phyloP scores from a whole-genome alignment of 2,113 vertebrate species.

The Lucifuga dentata region DNA sequence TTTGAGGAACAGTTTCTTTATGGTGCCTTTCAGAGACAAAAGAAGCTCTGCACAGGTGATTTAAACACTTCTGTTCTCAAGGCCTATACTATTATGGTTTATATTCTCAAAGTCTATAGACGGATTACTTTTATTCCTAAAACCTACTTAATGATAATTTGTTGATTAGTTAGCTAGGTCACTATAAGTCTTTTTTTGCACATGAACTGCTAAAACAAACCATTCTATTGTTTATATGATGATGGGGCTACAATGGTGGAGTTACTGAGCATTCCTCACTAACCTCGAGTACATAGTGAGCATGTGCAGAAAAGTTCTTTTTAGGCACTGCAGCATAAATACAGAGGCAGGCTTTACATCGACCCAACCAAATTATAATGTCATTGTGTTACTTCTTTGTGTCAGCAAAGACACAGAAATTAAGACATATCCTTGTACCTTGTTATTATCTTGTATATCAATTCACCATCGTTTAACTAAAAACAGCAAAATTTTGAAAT shows the following conservation, averaged over 20 bases:
- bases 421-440: not conserved
- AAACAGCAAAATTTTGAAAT: too few relatives aligned
- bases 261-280: not conserved
- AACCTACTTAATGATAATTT: slow-evolving; percentile 2
- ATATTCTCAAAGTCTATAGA: slow-evolving; percentile 12
- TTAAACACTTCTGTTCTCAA: slow-evolving; percentile 7
- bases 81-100: too few relatives aligned
- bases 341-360: not conserved
- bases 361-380: not conserved
- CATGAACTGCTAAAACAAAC: not conserved
- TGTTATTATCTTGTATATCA: too few relatives aligned
- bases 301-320: slow-evolving; percentile 13
- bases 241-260: too few relatives aligned
- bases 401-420: not conserved
- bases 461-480: too few relatives aligned
- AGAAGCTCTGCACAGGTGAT: not conserved
- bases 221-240: not conserved
- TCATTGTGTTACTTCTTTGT: not conserved
- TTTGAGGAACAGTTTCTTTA: slow-evolving; percentile 25
- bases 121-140: slow-evolving; percentile 7
- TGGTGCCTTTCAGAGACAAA: slow-evolving; percentile 10
- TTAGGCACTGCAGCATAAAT: slow-evolving; percentile 12
- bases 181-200: not conserved
- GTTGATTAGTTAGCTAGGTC: slow-evolving; percentile 6
- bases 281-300: slow-evolving; percentile 19